A percentile compares a stretch with the other conserved stretches of the same genome.
phyloP scores from a whole-genome alignment of 2,797 vertebrate genomes.

The Amphiprion clarkii region DNA sequence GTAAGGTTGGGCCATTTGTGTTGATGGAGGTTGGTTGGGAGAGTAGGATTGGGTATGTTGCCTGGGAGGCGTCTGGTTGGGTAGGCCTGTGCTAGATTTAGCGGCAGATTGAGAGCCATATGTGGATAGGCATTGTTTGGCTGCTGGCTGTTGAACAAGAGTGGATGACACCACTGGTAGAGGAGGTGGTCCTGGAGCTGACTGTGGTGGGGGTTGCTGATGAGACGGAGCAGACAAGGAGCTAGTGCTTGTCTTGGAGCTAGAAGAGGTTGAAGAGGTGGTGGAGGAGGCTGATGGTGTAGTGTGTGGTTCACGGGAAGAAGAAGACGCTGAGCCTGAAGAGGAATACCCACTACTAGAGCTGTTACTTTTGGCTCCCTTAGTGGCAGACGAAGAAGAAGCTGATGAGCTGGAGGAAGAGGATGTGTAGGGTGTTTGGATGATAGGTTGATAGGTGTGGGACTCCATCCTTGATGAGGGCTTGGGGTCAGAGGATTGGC shows the following conservation, averaged over 20 bases:
- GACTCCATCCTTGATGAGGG: conserved; percentile 77
- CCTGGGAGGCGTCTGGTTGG: conserved; percentile 86
- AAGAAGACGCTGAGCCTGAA: conserved; percentile 76
- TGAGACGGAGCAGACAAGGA: conserved; percentile 81
- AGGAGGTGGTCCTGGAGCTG: conserved; percentile 79
- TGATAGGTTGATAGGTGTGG: conserved; percentile 89
- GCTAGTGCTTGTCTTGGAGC: conserved; percentile 71
- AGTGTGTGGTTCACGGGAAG: conserved; percentile 83
- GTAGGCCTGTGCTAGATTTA: conserved; percentile 85
- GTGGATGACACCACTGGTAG: conserved; percentile 74
- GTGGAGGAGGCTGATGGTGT: conserved; percentile 83
- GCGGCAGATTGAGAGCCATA: conserved; percentile 82
- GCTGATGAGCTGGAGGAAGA: conserved; percentile 75
- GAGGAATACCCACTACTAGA: conserved; percentile 89
- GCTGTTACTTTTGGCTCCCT: conserved; percentile 77
- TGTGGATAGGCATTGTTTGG: conserved; percentile 78
- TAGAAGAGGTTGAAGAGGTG: conserved; percentile 84
- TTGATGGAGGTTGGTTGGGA: conserved; percentile 80
- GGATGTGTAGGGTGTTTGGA: conserved; percentile 86
- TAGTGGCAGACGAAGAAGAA: conserved; percentile 71
- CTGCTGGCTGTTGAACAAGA: conserved; percentile 76
- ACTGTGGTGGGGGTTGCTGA: conserved; percentile 81
- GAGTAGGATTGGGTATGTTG: conserved; percentile 83
- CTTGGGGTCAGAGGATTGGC: conserved; percentile 84
- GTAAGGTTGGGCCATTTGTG: conserved; percentile 82